These are phyloP conservation scores for Malaclemys terrapin DNA, from an alignment of 2,113 vertebrate species.

Conservation along the genomic window DNA sequence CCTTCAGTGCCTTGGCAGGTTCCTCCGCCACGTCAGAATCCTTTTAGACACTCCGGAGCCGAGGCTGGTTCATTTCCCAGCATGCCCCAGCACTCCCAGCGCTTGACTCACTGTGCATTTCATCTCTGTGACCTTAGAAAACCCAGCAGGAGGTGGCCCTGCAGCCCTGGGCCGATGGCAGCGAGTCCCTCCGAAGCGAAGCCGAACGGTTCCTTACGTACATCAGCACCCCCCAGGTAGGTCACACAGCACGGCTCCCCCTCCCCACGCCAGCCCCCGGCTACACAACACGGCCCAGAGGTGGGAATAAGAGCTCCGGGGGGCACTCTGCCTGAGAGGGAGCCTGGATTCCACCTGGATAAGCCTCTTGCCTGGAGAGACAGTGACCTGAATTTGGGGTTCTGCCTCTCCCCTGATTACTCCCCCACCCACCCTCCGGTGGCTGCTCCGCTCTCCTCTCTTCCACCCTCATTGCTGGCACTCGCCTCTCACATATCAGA, in stretches of 20 bases:
- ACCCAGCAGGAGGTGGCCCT: constrained; percentile 21
- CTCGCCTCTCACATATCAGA: neutral
- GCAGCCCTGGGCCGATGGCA: constrained; percentile 51
- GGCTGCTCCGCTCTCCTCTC: neutral
- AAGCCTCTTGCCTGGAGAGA: neutral
- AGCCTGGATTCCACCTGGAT: neutral
- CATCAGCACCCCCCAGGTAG: constrained; percentile 76
- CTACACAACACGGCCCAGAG: neutral
- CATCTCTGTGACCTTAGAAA: accelerated
- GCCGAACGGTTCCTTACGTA: constrained; percentile 64
- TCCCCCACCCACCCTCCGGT: no score
- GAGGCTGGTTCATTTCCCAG: neutral
- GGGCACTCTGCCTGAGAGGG: neutral
- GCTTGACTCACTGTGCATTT: neutral
- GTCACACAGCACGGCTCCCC: accelerated
- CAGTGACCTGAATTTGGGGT: no score
- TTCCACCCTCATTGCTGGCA: neutral
- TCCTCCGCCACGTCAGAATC: neutral
- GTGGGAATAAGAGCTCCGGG: no score
- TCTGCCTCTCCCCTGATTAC: neutral
- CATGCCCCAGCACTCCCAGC: neutral
- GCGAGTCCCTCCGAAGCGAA: constrained; percentile 69
- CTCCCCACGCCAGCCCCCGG: neutral
- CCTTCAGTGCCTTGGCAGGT: neutral
- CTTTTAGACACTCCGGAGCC: neutral